Conservation (phyloP, 1,140 invertebrate genomes). For the Anastrepha ludens region DNA sequence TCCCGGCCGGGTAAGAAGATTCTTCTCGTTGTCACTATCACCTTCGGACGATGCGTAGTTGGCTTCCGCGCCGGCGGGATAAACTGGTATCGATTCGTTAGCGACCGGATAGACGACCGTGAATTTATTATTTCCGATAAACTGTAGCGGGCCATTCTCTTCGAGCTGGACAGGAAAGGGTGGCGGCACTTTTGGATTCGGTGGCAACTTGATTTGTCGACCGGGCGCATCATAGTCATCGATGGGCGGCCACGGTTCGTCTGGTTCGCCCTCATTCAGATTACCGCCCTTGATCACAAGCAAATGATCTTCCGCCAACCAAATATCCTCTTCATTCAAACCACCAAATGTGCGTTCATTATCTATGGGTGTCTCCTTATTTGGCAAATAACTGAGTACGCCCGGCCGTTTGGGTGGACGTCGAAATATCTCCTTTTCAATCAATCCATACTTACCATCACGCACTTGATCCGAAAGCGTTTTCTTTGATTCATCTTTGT, state of each 20-base stretch:
- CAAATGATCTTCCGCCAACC: constrained; percentile 91
- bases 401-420: constrained; percentile 83
- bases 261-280: constrained; percentile 69
- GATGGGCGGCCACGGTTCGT: constrained; percentile 85
- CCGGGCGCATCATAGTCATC: constrained; percentile 87
- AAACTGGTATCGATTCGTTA: constrained; percentile 69
- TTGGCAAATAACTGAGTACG: constrained; percentile 85
- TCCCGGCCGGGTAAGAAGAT: constrained; percentile 72
- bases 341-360: constrained; percentile 87
- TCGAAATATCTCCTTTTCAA: constrained; percentile 88
- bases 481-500: constrained; percentile 84
- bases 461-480: constrained; percentile 89
- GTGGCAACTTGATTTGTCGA: constrained; percentile 85
- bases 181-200: constrained; percentile 85
- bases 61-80: constrained; percentile 61
- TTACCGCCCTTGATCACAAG: constrained; percentile 87
- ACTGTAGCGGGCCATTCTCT: constrained; percentile 82
- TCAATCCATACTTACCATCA: constrained; percentile 91
- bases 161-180: constrained; percentile 91
- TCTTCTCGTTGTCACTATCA: constrained; percentile 63
- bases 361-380: constrained; percentile 86
- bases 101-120: constrained; percentile 70
- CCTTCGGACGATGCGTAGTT: constrained; percentile 58
- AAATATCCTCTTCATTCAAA: constrained; percentile 88
- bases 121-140: constrained; percentile 74